Conservation (phyloP, 1,140 invertebrate genomes). For the Medauroidea extradentata region DNA sequence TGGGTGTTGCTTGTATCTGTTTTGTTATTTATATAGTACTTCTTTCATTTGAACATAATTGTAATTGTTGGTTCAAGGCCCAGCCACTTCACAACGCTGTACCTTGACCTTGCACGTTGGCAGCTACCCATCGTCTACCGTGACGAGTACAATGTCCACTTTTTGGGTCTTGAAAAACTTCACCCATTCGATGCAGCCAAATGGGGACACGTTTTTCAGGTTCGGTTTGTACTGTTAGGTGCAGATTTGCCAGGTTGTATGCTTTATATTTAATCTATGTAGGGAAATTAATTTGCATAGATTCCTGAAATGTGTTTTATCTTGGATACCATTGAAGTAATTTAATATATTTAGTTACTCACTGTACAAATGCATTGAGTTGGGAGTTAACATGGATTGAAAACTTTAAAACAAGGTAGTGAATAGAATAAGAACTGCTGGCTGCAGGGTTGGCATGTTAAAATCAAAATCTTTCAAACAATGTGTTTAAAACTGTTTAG, state of each 20-base stretch:
- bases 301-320: constrained; percentile 22
- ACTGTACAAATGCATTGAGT: no score
- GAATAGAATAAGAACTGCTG: no score
- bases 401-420: no score
- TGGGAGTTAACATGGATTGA: no score
- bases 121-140: constrained; percentile 66
- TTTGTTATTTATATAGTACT: background rate
- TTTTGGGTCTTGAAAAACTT: constrained; percentile 72
- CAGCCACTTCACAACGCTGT: background rate
- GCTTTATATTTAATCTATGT: background rate
- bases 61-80: background rate
- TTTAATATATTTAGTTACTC: no score
- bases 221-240: constrained; percentile 29
- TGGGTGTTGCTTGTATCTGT: background rate
- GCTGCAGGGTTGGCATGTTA: no score
- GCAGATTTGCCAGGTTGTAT: no score
- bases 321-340: no score
- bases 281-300: constrained; percentile 11
- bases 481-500: no score
- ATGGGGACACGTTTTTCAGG: constrained; percentile 73
- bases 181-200: constrained; percentile 88
- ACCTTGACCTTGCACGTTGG: background rate
- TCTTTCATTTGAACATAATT: background rate
- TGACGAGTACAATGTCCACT: constrained; percentile 75
- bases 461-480: no score